A percentile compares a stretch with the other conserved stretches of the same genome.
These are phyloP conservation scores for Empidonax alnorum DNA, from an alignment of 2,113 vertebrate species.

Conservation along the genomic window DNA sequence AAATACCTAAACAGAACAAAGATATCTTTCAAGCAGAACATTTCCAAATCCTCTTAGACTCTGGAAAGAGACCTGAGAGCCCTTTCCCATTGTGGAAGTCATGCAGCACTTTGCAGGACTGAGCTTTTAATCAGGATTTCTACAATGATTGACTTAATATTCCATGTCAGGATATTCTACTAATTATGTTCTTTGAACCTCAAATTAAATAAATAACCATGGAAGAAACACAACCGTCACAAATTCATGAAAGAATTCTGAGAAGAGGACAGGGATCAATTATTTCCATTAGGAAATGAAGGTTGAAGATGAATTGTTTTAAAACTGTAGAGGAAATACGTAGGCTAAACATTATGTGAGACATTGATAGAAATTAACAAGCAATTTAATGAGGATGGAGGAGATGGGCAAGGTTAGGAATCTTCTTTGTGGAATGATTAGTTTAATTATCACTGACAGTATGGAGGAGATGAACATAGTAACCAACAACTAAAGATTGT, in stretches of 20 bases:
- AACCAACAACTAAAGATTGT: not conserved
- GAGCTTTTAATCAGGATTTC: not conserved
- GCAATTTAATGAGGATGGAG: not conserved
- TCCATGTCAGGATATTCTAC: not conserved
- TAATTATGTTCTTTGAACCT: not conserved
- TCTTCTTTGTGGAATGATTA: not conserved
- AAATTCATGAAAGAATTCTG: not conserved
- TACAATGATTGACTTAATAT: not conserved
- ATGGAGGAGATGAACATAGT: not conserved
- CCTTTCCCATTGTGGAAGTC: not conserved
- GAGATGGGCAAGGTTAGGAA: not conserved
- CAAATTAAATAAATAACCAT: conserved; percentile 19
- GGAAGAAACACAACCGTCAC: not conserved
- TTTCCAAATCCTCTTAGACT: not conserved
- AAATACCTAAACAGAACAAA: not conserved
- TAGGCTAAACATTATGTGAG: not conserved
- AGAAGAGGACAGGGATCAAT: not conserved
- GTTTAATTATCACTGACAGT: not conserved
- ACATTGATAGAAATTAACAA: conserved; percentile 16
- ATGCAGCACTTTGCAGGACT: not conserved
- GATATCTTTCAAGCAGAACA: not conserved
- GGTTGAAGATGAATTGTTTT: not conserved
- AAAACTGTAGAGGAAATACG: not conserved
- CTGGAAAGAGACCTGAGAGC: not conserved
- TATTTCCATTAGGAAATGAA: conserved; percentile 35